A percentile compares a stretch with the other conserved stretches of the same genome.
Conservation (phyloP, 2,888 invertebrate species). For the Scaptomyza cyrtandrae region DNA sequence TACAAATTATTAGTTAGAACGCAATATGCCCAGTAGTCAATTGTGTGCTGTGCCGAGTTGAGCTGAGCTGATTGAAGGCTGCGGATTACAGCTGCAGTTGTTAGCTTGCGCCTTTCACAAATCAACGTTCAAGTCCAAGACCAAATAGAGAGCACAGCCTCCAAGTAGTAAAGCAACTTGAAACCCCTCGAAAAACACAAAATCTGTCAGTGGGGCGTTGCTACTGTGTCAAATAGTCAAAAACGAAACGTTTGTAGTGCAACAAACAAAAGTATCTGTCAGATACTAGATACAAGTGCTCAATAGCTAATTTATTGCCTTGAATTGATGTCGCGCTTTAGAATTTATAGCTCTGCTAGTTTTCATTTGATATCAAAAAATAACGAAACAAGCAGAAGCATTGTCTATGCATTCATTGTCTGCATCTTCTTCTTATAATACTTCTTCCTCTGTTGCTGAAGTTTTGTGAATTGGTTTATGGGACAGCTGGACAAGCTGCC, state of each 20-base stretch:
- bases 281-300: constrained; percentile 62
- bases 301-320: constrained; percentile 67
- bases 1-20: constrained; percentile 72
- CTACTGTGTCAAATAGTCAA: constrained; percentile 67
- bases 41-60: constrained; percentile 11
- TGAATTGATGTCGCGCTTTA: constrained; percentile 66
- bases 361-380: constrained; percentile 22
- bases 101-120: constrained; percentile 66
- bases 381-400: constrained; percentile 5
- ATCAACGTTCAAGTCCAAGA: constrained; percentile 44
- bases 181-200: constrained; percentile 35
- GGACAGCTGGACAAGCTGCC: constrained; percentile 34
- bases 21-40: constrained; percentile 60
- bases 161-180: constrained; percentile 7
- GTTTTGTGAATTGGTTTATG: constrained; percentile 51
- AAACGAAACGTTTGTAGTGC: constrained; percentile 16
- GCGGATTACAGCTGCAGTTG: constrained; percentile 24
- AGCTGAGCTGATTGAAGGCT: constrained; percentile 29
- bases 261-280: constrained; percentile 57
- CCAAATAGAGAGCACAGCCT: constrained; percentile 30
- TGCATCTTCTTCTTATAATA: not conserved
- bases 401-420: constrained; percentile 34
- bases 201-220: constrained; percentile 79
- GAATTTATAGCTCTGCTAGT: constrained; percentile 50
- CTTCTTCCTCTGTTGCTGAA: constrained; percentile 14